phyloP scores from a whole-genome alignment of 2,888 invertebrate genomes.

The Habroteleia sp. region DNA sequence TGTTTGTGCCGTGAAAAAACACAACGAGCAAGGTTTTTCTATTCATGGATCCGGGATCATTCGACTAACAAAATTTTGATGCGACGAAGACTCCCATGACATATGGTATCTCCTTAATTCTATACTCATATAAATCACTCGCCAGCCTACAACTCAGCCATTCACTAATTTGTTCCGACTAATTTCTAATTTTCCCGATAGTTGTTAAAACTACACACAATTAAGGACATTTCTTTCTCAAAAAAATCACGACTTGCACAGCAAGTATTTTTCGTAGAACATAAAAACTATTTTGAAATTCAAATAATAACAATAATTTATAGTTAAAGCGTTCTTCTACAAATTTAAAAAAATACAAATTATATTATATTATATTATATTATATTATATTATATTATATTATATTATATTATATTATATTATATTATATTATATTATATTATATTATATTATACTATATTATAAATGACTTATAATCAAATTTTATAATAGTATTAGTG shows the following conservation, averaged over 20 bases:
- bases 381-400: too few species aligned
- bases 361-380: too few species aligned
- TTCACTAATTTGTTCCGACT: constrained; percentile 45
- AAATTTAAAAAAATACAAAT: too few species aligned
- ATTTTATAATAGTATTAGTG: neutral
- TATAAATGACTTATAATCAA: too few species aligned
- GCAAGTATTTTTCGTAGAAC: too few species aligned
- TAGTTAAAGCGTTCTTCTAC: too few species aligned
- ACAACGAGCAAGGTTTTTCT: neutral
- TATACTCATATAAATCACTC: constrained; percentile 41
- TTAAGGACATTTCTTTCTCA: constrained; percentile 1
- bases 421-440: too few species aligned
- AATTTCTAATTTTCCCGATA: constrained; percentile 32
- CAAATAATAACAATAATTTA: too few species aligned
- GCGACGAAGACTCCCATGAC: neutral
- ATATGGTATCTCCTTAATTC: constrained; percentile 25
- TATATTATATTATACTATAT: too few species aligned
- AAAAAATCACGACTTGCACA: neutral
- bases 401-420: too few species aligned
- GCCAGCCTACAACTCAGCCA: constrained; percentile 9
- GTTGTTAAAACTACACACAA: constrained; percentile 8
- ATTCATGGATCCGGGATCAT: constrained; percentile 4
- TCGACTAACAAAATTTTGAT: constrained; percentile 14
- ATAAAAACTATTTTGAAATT: too few species aligned
- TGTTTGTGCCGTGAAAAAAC: neutral